A percentile compares a stretch with the other conserved stretches of the same genome.
Conservation (phyloP, 2,888 invertebrate genomes). For the Drosophila mettleri region DNA sequence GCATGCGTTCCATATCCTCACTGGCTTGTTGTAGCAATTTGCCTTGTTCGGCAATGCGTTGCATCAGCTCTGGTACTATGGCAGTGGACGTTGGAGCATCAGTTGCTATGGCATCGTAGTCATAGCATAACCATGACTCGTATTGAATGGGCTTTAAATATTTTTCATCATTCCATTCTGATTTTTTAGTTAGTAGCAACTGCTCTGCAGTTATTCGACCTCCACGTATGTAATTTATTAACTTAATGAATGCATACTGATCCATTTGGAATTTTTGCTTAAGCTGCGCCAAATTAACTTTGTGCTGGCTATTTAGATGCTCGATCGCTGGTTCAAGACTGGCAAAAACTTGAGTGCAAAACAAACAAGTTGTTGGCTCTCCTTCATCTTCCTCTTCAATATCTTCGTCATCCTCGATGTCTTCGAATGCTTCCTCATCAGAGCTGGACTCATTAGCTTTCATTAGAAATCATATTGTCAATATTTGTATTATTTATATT, state of each 20-base stretch:
- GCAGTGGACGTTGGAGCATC: conserved; percentile 29
- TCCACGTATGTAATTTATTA: conserved; percentile 92
- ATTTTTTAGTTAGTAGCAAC: conserved; percentile 86
- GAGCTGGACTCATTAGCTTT: conserved; percentile 36
- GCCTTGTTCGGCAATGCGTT: conserved; percentile 86
- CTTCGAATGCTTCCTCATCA: conserved; percentile 63
- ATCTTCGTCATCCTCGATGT: conserved; percentile 79
- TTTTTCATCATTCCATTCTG: conserved; percentile 90
- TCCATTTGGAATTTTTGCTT: conserved; percentile 91
- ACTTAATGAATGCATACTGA: conserved; percentile 92
- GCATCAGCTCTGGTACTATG: conserved; percentile 84
- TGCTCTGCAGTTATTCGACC: conserved; percentile 87
- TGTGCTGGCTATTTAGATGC: conserved; percentile 89
- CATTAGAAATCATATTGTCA: neutral
- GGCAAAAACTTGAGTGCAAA: conserved; percentile 88
- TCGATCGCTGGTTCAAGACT: conserved; percentile 88
- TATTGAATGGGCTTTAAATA: conserved; percentile 91
- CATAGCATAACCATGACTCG: conserved; percentile 94
- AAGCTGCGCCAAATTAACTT: conserved; percentile 88
- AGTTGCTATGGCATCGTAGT: conserved; percentile 60
- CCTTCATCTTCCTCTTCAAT: conserved; percentile 84
- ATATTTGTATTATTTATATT: neutral
- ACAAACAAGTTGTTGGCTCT: conserved; percentile 87
- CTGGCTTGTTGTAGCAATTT: conserved; percentile 87
- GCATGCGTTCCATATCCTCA: conserved; percentile 81